Evolutionary conservation across 2,888 invertebrate species (phyloP), one percentile per base, ranked within the genome.

Genomic region (Aleiodes alternator): DNA sequence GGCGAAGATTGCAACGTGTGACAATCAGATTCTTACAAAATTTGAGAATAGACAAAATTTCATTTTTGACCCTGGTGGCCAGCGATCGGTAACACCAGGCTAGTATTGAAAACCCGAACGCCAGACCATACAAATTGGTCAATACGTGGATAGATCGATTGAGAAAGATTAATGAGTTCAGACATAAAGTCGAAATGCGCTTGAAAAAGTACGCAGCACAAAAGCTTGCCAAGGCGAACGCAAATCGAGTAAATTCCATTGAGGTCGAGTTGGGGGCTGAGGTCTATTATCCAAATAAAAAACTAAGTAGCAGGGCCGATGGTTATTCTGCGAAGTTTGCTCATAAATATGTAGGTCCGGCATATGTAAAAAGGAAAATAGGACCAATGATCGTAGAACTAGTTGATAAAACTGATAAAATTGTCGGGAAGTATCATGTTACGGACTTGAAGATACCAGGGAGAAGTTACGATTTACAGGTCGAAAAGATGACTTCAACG

Each of bases 371-470:
- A 8, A 50, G 68, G 31, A 34, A 16, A 53, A 43, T 77, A 9
- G 76, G 73, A 1, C 73, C 76, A 0, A 76, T 78, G 75, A 57
- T 70, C 11, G 79, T 75, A 12, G 76, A 75, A 64, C 66, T 75
- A n/a, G 53, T 2, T 11, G 53, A 70, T 50, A 66, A 77, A 55
- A 11, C 7, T 0, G 68, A 55, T 66, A 73, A 51, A 48, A 64
- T 23, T 8, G 64, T 78, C 16, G 78, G 73, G 9, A 78, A 78
- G 57, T 78, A 78, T 16, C 73, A 73, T 51, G 29, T 73, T 0
- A 75, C 78, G 14, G 78, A 78, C 48, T 51, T 78, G 12, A 78
- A 78, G 23, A 78, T 78, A 14, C 69, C 76, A 2, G 50, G 72
- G 5, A 71, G 76, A 34, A 76, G 70, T 43, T 70, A 16, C 72